Base-by-base conservation (phyloP, 2,888 invertebrate species). In the Allacma fusca region DNA sequence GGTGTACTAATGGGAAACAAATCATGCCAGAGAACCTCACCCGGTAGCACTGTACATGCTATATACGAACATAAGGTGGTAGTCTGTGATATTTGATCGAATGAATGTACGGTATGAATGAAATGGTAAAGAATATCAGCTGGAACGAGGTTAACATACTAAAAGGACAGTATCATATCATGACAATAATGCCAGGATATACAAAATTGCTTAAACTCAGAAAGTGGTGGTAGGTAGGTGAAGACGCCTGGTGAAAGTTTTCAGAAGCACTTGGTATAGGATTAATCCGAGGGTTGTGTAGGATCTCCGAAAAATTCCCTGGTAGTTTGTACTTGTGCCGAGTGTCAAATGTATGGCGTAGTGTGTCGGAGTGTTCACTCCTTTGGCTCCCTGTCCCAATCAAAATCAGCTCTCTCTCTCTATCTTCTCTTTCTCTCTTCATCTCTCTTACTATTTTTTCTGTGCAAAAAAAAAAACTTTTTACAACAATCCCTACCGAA, bases 171-270 rank as follows among this genome's bases (percentile, higher is more conserved):
- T n/a, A n/a, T n/a, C n/a, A n/a, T n/a, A n/a, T n/a, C n/a, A n/a
- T n/a, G n/a, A n/a, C n/a, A n/a, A n/a, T n/a, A n/a, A n/a, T n/a
- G n/a, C n/a, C n/a, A n/a, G n/a, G n/a, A n/a, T n/a, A n/a, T n/a
- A n/a, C n/a, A n/a, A n/a, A n/a, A n/a, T n/a, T n/a, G n/a, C n/a
- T n/a, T n/a, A n/a, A n/a, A n/a, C n/a, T n/a, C n/a, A n/a, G n/a
- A n/a, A 16, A 50, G 68, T 7, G 28, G 16, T n/a, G 19, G 68
- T 16, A 40, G 23, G 40, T 4, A 24, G n/a, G 70, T 24, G 70
- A 43, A 75, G 75, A 43, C 75, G 75, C 50, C 75, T 75, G 68
- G 75, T 68, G 75, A 75, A 67, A 68, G 68, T 68, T n/a, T 23
- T 28, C 19, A 1, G 75, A 75, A 75, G 50, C 72, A 72, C 12